Base-by-base conservation (phyloP, 2,888 invertebrate genomes). In the Entomobrya proxima region DNA sequence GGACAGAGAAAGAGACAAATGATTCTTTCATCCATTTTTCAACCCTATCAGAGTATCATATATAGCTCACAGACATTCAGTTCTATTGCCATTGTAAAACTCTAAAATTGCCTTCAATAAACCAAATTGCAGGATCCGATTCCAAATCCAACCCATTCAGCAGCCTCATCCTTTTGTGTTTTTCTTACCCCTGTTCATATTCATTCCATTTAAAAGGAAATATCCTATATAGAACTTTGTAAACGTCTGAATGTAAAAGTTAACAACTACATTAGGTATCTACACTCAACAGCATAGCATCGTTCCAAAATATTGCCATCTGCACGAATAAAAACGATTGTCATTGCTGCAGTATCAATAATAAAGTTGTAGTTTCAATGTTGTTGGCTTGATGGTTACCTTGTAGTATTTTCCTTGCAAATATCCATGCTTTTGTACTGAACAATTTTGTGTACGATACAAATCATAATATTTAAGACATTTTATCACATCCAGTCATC, bases 101-200 rank as follows among this genome's bases (percentile, higher is more conserved):
- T 69, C 27, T 27, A 44, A 27, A 15, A 44, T 69, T 69, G 69
- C 50, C 37, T 47, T 82, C 77, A 37, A 72, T 47, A 37, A 55
- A 40, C 40, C 13, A 78, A 85, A 85, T 85, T 85, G 76, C 15
- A 78, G 74, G 78, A 78, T 85, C 85, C 85, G n/a, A 85, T 85
- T 85, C 85, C 85, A 61, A 74, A 76, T 85, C 85, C 85, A 85
- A 74, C 85, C 85, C 72, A 78, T 78, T 72, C 78, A 58, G 30
- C 78, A 72, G 52, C 78, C 72, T 40, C 78, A 85, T 72, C 85
- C 72, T 64, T 78, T 78, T 78, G 37, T 61, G 21, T 50, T 32
- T 21, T 74, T 50, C 30, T 50, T 50, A 27, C 75, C 75, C 27
- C 74, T 74, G 58, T 81, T 81, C 72, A 81, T 69, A 80, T 80